These are phyloP conservation scores for Colletes gigas DNA, from an alignment of 1,140 invertebrate species.

Conservation along the genomic window DNA sequence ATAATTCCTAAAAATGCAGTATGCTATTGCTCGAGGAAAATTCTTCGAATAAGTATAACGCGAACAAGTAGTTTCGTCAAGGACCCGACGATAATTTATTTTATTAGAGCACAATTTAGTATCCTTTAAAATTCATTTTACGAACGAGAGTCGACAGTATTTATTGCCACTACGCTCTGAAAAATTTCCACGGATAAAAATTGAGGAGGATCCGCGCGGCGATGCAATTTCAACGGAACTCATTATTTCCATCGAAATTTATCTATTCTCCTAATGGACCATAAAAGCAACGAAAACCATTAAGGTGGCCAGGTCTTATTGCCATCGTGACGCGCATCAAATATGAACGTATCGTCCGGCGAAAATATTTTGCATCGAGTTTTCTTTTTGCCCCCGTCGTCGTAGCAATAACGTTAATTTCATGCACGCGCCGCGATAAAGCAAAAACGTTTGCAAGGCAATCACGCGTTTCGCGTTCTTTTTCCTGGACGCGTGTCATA, in stretches of 20 bases:
- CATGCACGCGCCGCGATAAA: neutral
- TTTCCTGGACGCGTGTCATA: neutral
- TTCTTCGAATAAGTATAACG: too few species aligned
- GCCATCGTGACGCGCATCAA: slow-evolving; percentile 15
- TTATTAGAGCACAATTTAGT: too few species aligned
- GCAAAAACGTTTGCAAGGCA: slow-evolving; percentile 1
- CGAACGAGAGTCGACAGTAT: too few species aligned
- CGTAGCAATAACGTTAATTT: slow-evolving; percentile 43
- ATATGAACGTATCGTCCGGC: neutral
- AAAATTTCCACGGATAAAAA: too few species aligned
- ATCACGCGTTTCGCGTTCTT: slow-evolving; percentile 29
- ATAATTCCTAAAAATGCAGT: too few species aligned
- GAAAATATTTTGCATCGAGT: slow-evolving; percentile 12
- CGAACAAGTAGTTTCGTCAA: too few species aligned
- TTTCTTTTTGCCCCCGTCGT: neutral
- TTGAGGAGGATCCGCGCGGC: neutral
- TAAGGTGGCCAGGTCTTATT: slow-evolving; percentile 15
- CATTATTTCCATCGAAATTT: slow-evolving; percentile 23
- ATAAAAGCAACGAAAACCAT: slow-evolving; percentile 34
- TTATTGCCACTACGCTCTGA: too few species aligned
- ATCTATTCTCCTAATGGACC: slow-evolving; percentile 21
- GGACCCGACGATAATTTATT: too few species aligned
- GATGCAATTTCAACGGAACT: slow-evolving; percentile 18
- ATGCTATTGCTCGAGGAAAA: too few species aligned
- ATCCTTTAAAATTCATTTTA: too few species aligned